phyloP scores from a whole-genome alignment of 2,113 vertebrate species.

The Channa argus region DNA sequence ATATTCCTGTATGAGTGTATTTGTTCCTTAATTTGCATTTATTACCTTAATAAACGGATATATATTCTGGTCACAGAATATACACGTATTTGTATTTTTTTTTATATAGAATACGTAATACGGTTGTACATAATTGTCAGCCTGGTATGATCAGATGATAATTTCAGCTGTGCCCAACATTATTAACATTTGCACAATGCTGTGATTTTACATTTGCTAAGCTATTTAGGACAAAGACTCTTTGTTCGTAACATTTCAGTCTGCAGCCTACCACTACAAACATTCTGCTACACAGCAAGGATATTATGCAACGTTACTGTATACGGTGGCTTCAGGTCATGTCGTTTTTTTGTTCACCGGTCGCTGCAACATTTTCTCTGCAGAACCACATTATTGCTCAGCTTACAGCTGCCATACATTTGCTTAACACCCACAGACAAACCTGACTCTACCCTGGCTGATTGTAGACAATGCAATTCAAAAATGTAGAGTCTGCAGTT shows the following conservation, averaged over 20 bases:
- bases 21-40: too few relatives aligned
- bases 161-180: background rate
- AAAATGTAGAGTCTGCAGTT: slow-evolving; percentile 66
- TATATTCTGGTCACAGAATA: too few relatives aligned
- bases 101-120: too few relatives aligned
- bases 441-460: slow-evolving; percentile 27
- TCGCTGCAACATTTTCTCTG: slow-evolving; percentile 26
- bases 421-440: slow-evolving; percentile 50
- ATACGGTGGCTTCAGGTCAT: slow-evolving; percentile 28
- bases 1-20: too few relatives aligned
- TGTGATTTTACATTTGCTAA: background rate
- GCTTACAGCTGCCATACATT: slow-evolving; percentile 57
- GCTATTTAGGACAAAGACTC: background rate
- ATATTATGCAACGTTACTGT: background rate
- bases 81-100: too few relatives aligned
- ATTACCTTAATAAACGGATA: too few relatives aligned
- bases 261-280: background rate
- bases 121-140: too few relatives aligned
- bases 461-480: slow-evolving; percentile 62
- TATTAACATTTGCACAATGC: background rate
- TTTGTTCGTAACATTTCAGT: background rate
- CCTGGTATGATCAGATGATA: background rate
- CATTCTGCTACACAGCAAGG: too few relatives aligned
- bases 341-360: slow-evolving; percentile 27
- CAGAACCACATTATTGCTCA: slow-evolving; percentile 33